Evolutionary conservation across 2,113 vertebrate genomes (phyloP).

Genomic region (Dolichotis patagonum): DNA sequence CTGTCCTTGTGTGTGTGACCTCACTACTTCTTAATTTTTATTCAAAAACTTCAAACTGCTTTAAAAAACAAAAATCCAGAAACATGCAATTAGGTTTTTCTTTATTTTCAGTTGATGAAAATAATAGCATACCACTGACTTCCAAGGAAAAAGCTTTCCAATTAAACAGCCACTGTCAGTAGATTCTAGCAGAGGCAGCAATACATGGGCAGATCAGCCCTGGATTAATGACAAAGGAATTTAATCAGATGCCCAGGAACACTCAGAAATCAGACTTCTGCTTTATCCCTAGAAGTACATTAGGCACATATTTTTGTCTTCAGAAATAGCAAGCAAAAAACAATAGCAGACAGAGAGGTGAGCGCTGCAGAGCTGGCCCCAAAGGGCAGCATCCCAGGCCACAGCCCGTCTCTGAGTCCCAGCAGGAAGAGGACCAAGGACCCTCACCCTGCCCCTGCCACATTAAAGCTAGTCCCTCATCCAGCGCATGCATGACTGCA

Average conservation of each 20-base stretch:
- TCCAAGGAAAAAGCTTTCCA: background rate
- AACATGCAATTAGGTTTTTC: background rate
- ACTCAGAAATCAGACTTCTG: background rate
- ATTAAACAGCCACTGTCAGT: background rate
- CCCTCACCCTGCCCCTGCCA: background rate
- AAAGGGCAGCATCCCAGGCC: background rate
- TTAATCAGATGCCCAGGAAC: background rate
- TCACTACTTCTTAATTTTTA: background rate
- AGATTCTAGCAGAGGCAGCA: background rate
- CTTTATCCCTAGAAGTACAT: background rate
- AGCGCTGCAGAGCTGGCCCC: background rate
- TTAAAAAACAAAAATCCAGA: background rate
- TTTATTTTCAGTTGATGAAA: too few relatives aligned
- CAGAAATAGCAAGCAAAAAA: background rate
- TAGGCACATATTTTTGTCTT: background rate
- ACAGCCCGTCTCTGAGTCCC: background rate
- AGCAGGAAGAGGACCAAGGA: background rate
- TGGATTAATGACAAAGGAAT: background rate
- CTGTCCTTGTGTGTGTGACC: too few relatives aligned
- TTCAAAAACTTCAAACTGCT: background rate
- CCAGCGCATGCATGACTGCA: background rate
- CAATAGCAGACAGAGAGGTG: background rate
- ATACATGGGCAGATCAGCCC: background rate
- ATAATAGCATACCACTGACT: background rate
- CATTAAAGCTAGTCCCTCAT: background rate